These are phyloP conservation scores for Drosophila erecta DNA, from an alignment of 1,140 invertebrate species.

Conservation along the genomic window DNA sequence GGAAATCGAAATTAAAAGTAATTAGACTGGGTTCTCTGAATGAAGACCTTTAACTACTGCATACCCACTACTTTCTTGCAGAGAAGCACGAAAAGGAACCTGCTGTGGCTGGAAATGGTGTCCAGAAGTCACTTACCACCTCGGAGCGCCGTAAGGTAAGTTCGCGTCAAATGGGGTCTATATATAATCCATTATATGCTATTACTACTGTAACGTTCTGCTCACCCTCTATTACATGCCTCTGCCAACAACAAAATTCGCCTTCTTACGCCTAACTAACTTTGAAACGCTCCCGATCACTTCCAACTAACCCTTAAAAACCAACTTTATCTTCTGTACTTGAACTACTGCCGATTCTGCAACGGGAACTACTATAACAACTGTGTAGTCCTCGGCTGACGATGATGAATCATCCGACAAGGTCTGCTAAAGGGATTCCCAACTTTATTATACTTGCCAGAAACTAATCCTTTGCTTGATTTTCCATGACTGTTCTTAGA, in stretches of 20 bases:
- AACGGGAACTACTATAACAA: constrained; percentile 27
- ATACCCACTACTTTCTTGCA: constrained; percentile 7
- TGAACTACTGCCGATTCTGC: constrained; percentile 26
- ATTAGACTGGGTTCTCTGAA: constrained; percentile 1
- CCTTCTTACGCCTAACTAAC: constrained; percentile 34
- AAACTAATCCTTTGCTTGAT: constrained; percentile 7
- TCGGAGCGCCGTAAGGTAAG: constrained; percentile 88
- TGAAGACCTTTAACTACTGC: no score
- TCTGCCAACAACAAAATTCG: constrained; percentile 52
- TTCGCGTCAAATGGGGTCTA: no score
- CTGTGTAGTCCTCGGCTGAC: constrained; percentile 79
- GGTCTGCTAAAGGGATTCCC: constrained; percentile 60
- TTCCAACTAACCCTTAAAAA: constrained; percentile 42
- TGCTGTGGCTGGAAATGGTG: constrained; percentile 54
- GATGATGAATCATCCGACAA: constrained; percentile 84
- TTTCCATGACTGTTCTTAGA: constrained; percentile 34
- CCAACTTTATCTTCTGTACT: constrained; percentile 15
- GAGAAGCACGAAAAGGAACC: constrained; percentile 54
- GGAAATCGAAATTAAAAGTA: constrained; percentile 83
- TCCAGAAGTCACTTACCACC: constrained; percentile 90
- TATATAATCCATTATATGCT: background rate
- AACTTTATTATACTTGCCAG: background rate
- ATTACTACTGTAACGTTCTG: constrained; percentile 17
- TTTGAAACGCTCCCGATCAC: constrained; percentile 17
- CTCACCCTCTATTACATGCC: constrained; percentile 56